Base-by-base conservation (phyloP, 2,888 invertebrate genomes). In the Zaprionus lineosus region DNA sequence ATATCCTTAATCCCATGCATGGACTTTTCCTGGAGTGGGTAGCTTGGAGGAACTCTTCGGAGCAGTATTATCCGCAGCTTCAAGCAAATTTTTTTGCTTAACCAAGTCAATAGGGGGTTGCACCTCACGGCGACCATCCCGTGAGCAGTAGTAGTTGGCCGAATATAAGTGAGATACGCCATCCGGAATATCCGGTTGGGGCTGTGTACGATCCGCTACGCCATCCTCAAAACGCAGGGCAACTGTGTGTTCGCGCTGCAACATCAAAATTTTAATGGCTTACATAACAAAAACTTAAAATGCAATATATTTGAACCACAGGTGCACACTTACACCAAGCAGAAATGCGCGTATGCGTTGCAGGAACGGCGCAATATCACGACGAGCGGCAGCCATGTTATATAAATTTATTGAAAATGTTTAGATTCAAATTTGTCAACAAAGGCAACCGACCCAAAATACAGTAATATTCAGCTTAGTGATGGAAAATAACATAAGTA, bases 101-200 rank as follows among this genome's bases (percentile, higher is more conserved):
- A 75, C 81, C 57, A 84, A 70, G 56, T 89, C 87, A 34, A 89
- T 84, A 41, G 90, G 90, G 3, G 90, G 90, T 15, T 61, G 59
- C 0, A 95, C 95, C 51, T 95, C 94, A 51, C 97, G 92, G 41
- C 98, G 93, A 0, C 92, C 96, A 91, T 98, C 98, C 53, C 98
- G 92, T 0, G 91, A 90, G 86, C 91, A 95, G 86, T 98, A 98
- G 88, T 97, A 97, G 89, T 98, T 97, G 37, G 92, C 93, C 8
- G 94, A 93, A 59, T 96, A 91, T 88, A 92, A 93, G 89, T 96
- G 95, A 19, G 94, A 91, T 1, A 95, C 94, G 6, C 97, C 98
- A 62, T 93, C 95, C 12, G 96, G 98, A 43, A 97, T 88, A 50
- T 92, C 89, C 36, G 97, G 98, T 9, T 91, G 94, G 15, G 96